Conservation (phyloP, 2,888 invertebrate genomes). For the Drosophila anomalata region DNA sequence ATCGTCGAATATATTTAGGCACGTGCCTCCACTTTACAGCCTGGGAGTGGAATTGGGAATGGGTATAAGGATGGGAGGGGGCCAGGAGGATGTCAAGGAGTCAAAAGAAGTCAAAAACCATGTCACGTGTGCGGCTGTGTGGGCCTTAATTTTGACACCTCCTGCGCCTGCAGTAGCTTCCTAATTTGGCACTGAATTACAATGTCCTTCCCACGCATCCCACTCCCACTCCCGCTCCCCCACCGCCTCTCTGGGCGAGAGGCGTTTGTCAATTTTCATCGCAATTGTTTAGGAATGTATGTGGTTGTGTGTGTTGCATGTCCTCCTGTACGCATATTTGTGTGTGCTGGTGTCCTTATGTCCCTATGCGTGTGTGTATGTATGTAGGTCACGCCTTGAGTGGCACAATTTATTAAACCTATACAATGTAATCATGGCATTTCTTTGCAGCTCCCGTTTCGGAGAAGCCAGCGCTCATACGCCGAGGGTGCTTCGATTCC, state of each 20-base stretch:
- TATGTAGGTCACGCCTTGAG: constrained; percentile 66
- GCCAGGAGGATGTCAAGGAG: constrained; percentile 31
- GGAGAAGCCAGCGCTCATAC: background rate
- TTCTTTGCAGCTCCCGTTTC: constrained; percentile 41
- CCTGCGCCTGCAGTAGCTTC: constrained; percentile 64
- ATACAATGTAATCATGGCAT: constrained; percentile 59
- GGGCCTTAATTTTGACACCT: constrained; percentile 62
- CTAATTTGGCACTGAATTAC: constrained; percentile 73
- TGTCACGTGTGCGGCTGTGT: constrained; percentile 62
- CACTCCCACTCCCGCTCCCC: background rate
- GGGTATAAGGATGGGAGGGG: background rate
- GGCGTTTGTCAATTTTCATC: constrained; percentile 62
- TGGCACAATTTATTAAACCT: constrained; percentile 58
- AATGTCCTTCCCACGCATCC: constrained; percentile 19
- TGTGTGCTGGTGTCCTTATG: constrained; percentile 1
- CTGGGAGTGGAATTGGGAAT: background rate
- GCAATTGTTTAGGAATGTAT: constrained; percentile 51
- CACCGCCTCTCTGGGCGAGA: constrained; percentile 11
- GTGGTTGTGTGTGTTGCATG: constrained; percentile 9
- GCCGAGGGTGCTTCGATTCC: constrained; percentile 32
- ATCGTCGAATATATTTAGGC: constrained; percentile 56
- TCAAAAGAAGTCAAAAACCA: constrained; percentile 66
- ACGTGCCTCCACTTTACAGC: constrained; percentile 67
- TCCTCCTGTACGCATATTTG: background rate
- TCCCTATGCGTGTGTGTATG: background rate